phyloP scores from a whole-genome alignment of 2,888 invertebrate genomes.

The Drosophila stalkeri region DNA sequence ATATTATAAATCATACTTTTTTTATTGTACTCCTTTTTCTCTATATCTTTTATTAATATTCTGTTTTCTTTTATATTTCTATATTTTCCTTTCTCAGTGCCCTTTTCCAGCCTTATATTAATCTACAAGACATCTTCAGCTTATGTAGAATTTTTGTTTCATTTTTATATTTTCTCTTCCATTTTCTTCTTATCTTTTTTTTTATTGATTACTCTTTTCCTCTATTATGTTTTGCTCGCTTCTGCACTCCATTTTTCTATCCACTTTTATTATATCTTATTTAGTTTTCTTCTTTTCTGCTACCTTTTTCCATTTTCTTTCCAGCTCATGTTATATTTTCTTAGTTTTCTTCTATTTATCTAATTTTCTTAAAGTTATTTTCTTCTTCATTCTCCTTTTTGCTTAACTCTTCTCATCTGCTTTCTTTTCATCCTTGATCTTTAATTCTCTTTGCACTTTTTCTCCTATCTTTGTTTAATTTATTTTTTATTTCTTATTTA shows the following conservation, averaged over 20 bases:
- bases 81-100: background rate
- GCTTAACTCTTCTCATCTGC: background rate
- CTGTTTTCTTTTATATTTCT: background rate
- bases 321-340: too few relatives aligned
- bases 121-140: too few relatives aligned
- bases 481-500: too few relatives aligned
- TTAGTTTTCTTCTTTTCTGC: background rate
- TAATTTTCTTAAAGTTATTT: too few relatives aligned
- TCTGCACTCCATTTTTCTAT: background rate
- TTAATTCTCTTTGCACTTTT: background rate
- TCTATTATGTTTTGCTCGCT: too few relatives aligned
- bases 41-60: background rate
- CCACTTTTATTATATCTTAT: background rate
- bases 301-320: background rate
- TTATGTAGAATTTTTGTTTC: background rate
- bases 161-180: background rate
- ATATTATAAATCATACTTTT: too few relatives aligned
- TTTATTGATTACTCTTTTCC: rapidly evolving
- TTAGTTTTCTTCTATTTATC: background rate
- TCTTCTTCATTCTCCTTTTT: background rate
- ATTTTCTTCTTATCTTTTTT: background rate
- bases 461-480: background rate
- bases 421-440: background rate
- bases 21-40: too few relatives aligned
- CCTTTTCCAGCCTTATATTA: background rate